Conservation (phyloP, 2,113 vertebrate species). For the Psilopsiagon aymara region DNA sequence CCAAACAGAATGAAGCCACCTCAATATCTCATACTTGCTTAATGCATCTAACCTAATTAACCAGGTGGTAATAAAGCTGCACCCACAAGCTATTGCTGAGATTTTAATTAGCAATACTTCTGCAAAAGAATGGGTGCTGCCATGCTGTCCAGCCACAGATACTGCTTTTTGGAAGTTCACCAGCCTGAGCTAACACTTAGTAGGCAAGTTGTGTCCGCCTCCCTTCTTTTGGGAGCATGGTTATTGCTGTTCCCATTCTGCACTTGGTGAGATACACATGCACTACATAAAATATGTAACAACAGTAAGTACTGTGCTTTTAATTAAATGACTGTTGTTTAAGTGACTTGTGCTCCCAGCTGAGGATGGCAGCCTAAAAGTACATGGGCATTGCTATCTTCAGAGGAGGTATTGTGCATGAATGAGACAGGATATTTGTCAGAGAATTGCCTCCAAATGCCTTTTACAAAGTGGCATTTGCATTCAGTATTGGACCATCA, state of each 20-base stretch:
- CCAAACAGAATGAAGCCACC: not conserved
- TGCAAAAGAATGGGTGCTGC: not conserved
- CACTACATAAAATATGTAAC: not conserved
- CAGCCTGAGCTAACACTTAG: not conserved
- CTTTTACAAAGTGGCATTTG: not conserved
- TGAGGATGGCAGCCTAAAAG: not conserved
- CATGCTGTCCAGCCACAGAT: fast-evolving
- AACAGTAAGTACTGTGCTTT: not conserved
- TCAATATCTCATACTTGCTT: not conserved
- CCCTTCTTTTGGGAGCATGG: not conserved
- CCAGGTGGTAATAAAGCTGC: not conserved
- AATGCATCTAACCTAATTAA: not conserved
- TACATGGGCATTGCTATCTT: not conserved
- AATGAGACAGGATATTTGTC: not conserved
- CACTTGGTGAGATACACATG: not conserved
- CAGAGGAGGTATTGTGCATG: not conserved
- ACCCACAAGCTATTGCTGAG: not conserved
- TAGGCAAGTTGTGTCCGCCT: not conserved
- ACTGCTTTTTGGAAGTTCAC: not conserved
- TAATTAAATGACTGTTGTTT: not conserved
- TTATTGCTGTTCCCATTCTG: not conserved
- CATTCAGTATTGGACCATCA: not conserved
- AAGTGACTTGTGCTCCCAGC: not conserved
- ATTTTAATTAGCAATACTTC: not conserved
- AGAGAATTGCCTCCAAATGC: not conserved